These are phyloP conservation scores for Gymnocheta viridis DNA, from an alignment of 2,888 invertebrate genomes.

Conservation along the genomic window DNA sequence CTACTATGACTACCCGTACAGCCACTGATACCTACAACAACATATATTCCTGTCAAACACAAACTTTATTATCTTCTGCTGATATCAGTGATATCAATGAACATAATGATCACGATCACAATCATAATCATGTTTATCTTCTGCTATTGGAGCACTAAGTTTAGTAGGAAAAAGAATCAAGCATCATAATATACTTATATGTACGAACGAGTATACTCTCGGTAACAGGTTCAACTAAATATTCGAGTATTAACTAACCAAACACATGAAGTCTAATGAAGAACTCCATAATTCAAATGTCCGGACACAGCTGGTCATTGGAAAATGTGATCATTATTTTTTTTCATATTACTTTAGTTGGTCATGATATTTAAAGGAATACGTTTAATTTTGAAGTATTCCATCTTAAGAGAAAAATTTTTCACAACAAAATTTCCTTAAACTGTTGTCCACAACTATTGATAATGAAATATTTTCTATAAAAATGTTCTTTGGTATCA, in stretches of 20 bases:
- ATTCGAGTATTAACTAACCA: neutral
- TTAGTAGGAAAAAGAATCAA: neutral
- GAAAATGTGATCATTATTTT: conserved; percentile 17
- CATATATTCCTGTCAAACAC: neutral
- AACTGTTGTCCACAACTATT: no score
- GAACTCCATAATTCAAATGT: neutral
- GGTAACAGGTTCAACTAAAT: conserved; percentile 60
- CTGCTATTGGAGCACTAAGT: neutral
- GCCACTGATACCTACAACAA: neutral
- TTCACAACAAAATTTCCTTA: no score
- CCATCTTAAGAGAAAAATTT: no score
- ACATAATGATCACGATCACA: conserved; percentile 34
- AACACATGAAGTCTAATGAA: neutral
- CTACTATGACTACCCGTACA: conserved; percentile 1
- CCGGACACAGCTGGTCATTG: conserved; percentile 41
- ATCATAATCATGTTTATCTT: conserved; percentile 22
- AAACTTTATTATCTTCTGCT: conserved; percentile 28
- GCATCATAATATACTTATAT: neutral
- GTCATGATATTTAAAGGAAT: conserved; percentile 6
- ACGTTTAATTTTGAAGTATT: neutral
- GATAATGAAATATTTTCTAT: no score
- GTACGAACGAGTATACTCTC: conserved; percentile 12
- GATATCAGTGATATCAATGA: conserved; percentile 47
- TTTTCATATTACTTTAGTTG: conserved; percentile 10
- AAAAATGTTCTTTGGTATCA: no score